Evolutionary conservation across 2,888 invertebrate species (phyloP), one percentile per base, ranked within the genome.

Genomic region (Carterocephalus palaemon): DNA sequence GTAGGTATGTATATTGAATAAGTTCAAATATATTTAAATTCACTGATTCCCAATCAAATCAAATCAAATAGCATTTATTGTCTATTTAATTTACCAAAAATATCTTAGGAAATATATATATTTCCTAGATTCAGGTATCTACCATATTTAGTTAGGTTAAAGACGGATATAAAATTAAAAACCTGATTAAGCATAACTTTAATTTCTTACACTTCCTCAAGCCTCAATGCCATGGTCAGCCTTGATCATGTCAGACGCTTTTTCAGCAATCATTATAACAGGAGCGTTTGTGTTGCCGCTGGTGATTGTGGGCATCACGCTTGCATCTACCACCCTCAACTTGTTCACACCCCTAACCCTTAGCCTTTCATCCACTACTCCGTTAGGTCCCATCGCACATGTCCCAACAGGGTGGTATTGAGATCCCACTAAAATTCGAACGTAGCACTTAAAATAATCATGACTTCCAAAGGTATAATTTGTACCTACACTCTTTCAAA

Each of bases 231-330:
- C 42, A 42, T 70, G 34, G 36, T 73, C 70, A 31, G 17, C 4
- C 56, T 89, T 90, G 13, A 91, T 89, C 71, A 90, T 69, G 60
- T 91, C 90, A 1, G 88, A 70, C 0, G 88, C 89, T 59, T 89
- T 90, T 59, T 91, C 91, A 0, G 81, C 91, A 4, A 90, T 89
- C 90, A 91, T 91, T 2, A 90, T 85, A 0, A 82, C 75, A 0
- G 90, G 89, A 0, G 90, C 90, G 51, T 90, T 89, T 1, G 88
- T 89, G 56, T 91, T 90, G 0, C 90, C 91, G 2, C 89, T 88
- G 0, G 81, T 72, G 1, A 90, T 88, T 19, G 74, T 75, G 0
- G 91, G 91, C 88, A 91, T 91, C 17, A 91, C 76, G 47, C 90
- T 90, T 0, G 90, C 89, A 52, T 92, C 91, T 4, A 90, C 90